Percentiles rank a stretch among this genome's conserved stretches.
These are phyloP conservation scores for Kryptolebias marmoratus DNA, from an alignment of 2,113 vertebrate species.

Conservation along the genomic window DNA sequence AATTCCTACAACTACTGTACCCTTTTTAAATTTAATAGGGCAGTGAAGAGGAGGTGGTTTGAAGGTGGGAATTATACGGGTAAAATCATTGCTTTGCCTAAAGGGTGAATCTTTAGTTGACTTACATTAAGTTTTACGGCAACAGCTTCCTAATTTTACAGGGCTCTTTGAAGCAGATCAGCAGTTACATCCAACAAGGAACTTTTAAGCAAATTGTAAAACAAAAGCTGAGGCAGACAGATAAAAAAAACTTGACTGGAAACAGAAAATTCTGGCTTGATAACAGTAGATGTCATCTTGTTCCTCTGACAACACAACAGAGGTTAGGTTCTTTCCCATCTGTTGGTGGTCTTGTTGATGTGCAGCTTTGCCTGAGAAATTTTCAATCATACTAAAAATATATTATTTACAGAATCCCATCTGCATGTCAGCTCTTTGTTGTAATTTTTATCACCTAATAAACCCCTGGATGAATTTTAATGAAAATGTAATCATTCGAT, in stretches of 20 bases:
- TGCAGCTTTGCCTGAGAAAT: background rate
- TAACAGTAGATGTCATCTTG: too few species aligned
- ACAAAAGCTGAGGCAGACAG: slow-evolving; percentile 36
- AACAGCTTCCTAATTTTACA: slow-evolving; percentile 41
- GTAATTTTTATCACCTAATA: background rate
- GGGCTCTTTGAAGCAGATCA: slow-evolving; percentile 40
- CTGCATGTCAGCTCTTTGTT: background rate
- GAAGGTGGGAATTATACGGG: slow-evolving; percentile 35
- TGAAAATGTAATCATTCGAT: too few species aligned
- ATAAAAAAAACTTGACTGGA: background rate
- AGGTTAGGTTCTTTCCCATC: slow-evolving; percentile 14
- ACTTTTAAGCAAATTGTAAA: slow-evolving; percentile 24
- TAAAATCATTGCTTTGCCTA: slow-evolving; percentile 41
- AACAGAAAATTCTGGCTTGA: too few species aligned
- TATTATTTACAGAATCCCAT: background rate
- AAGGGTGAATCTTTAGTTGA: slow-evolving; percentile 47
- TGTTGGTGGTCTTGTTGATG: slow-evolving; percentile 4
- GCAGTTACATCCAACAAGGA: slow-evolving; percentile 41
- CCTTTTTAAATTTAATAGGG: slow-evolving; percentile 47
- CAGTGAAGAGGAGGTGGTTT: slow-evolving; percentile 27
- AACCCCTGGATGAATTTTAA: too few species aligned
- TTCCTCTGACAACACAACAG: slow-evolving; percentile 19
- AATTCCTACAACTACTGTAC: slow-evolving; percentile 39
- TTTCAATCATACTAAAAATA: background rate
- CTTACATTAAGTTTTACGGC: slow-evolving; percentile 54